A percentile compares a stretch with the other conserved stretches of the same genome.
Conservation (phyloP, 2,113 vertebrate genomes). For the Delphinus delphis region DNA sequence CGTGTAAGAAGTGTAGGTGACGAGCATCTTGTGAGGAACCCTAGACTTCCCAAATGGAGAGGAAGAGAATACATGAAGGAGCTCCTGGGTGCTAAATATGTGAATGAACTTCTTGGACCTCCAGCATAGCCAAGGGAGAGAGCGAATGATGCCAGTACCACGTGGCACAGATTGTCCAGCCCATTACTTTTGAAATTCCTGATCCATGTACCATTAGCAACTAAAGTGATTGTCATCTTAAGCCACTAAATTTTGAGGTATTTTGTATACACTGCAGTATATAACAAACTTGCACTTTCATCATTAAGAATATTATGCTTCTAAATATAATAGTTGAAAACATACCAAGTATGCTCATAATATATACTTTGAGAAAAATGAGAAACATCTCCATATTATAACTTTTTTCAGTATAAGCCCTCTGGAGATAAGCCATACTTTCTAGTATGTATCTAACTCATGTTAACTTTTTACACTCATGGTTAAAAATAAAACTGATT, state of each 20-base stretch:
- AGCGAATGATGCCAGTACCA: neutral
- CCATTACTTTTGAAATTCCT: neutral
- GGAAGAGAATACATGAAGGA: neutral
- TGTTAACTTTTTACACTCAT: neutral
- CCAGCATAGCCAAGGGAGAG: neutral
- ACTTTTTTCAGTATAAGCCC: neutral
- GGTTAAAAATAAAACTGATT: neutral
- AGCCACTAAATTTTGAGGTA: neutral
- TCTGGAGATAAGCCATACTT: neutral
- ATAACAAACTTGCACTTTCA: neutral
- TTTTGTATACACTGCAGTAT: neutral
- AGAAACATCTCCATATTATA: neutral
- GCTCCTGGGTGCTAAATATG: fast-evolving
- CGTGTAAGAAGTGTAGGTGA: neutral
- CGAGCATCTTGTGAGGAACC: neutral
- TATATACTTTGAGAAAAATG: neutral
- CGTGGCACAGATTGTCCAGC: neutral
- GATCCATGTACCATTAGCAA: neutral
- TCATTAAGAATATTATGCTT: neutral
- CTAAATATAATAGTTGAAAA: neutral
- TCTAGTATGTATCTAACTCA: neutral
- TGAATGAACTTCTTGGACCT: neutral
- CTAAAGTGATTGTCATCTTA: neutral
- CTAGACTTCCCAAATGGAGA: neutral
- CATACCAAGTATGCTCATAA: neutral